Base-by-base conservation (phyloP, 2,113 vertebrate genomes). In the Echinops telfairi region DNA sequence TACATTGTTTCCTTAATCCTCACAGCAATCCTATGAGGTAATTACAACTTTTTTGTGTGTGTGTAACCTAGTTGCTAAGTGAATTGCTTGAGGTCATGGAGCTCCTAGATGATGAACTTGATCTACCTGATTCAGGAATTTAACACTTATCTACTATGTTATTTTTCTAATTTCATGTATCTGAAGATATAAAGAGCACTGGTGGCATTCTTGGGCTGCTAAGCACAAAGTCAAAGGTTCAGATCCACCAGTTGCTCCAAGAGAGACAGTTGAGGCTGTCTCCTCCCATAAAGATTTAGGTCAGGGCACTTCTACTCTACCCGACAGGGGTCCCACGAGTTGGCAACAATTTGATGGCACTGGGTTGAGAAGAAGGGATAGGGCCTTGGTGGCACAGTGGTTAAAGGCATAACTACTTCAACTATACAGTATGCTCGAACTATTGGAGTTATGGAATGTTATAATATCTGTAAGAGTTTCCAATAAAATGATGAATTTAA, bases 11-110 rank as follows among this genome's bases (percentile, higher is more conserved):
- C 53, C 89, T 86, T 86, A 93, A 82, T 82, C 10, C 58, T 94
- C 86, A 91, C 66, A 92, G 68, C 29, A 78, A 93, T 86, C 60
- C 64, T 82, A 31, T 88, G 81, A 97, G n/a, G 27, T 83, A 71
- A 20, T 86, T 66, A 66, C 16, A 88, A 66, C 64, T 47, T 87
- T 93, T 40, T 3, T 40, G 40, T 40, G 40, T 40, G 40, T 40
- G 40, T 62, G 91, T 95, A 80, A 92, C 58, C 76, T 43, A 86
- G 36, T 83, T 71, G 53, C 87, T 96, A 85, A 88, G 68, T 92
- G 71, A 93, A 76, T 88, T 88, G 60, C 22, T 57, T 15, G 31
- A 95, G 58, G 77, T 92, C 66, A 86, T 66, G 15, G 43, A 64
- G 80, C 33, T 89, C 62, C 36, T 92, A 90, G 83, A 80, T 53